Conservation (phyloP, 64 coral and sea anemone genomes). For the Catalaphyllia jardinei region DNA sequence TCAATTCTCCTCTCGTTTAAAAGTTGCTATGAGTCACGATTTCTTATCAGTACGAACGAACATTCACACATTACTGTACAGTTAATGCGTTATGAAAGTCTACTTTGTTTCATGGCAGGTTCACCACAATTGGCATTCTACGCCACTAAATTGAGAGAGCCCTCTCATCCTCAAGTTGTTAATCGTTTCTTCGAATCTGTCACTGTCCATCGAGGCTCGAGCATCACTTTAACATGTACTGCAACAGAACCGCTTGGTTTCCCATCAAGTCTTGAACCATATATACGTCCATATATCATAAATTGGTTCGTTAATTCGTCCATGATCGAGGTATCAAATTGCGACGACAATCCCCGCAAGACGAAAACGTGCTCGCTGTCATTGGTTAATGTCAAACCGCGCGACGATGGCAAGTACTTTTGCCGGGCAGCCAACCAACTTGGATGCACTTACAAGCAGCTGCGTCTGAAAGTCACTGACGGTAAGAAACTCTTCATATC, state of each 20-base stretch:
- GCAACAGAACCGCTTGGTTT: not conserved
- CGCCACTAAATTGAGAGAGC: not conserved
- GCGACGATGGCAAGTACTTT: not conserved
- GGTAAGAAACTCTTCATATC: not conserved
- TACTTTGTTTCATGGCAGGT: not conserved
- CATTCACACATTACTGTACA: not conserved
- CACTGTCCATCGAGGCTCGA: not conserved
- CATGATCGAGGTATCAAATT: not conserved
- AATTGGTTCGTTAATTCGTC: constrained; percentile 18
- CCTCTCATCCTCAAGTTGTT: not conserved
- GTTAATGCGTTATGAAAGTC: not conserved
- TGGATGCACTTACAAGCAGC: constrained; percentile 9
- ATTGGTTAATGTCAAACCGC: not conserved
- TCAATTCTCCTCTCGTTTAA: no score
- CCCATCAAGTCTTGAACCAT: not conserved
- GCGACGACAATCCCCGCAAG: not conserved
- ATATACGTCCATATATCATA: not conserved
- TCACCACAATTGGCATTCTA: not conserved
- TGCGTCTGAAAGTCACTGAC: not conserved
- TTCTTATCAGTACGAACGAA: not conserved
- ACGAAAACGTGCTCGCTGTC: constrained; percentile 8
- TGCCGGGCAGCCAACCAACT: constrained; percentile 4
- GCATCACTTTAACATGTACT: not conserved
- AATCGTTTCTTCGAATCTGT: not conserved
- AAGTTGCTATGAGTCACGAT: no score